Conservation (phyloP, 2,888 invertebrate genomes). For the Cenopis cana region DNA sequence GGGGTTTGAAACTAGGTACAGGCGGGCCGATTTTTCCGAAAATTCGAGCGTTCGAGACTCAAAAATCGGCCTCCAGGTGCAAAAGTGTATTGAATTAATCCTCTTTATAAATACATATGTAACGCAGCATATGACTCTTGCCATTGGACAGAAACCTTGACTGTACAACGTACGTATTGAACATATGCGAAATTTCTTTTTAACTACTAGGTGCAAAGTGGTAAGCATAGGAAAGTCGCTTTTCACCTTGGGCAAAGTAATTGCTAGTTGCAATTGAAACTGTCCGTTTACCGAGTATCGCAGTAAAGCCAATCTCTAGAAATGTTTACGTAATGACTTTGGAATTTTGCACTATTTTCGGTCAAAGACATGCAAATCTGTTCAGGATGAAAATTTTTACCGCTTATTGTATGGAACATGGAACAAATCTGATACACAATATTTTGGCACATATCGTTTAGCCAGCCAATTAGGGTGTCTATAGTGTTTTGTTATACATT, state of each 20-base stretch:
- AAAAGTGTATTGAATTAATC: too few relatives aligned
- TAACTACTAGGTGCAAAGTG: constrained; percentile 52
- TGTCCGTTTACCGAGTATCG: constrained; percentile 58
- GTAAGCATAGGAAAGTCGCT: constrained; percentile 66
- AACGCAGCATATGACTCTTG: too few relatives aligned
- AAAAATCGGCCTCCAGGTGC: too few relatives aligned
- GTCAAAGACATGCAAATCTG: too few relatives aligned
- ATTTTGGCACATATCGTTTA: not conserved
- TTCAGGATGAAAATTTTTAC: too few relatives aligned
- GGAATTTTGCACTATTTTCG: too few relatives aligned
- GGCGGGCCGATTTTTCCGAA: too few relatives aligned
- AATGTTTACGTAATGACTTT: constrained; percentile 52
- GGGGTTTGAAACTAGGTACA: not conserved
- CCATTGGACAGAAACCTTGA: too few relatives aligned
- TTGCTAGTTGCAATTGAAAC: constrained; percentile 67
- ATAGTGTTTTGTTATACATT: not conserved
- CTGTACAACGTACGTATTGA: not conserved
- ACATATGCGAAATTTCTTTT: constrained; percentile 51
- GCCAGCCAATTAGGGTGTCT: not conserved
- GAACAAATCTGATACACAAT: too few relatives aligned
- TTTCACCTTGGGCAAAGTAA: constrained; percentile 67
- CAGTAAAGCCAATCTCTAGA: constrained; percentile 53
- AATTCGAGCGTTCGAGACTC: too few relatives aligned
- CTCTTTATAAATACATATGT: too few relatives aligned
- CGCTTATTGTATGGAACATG: too few relatives aligned